These are phyloP conservation scores for Pantherophis alleghaniensis DNA, from an alignment of 2,797 vertebrate genomes.

Conservation along the genomic window DNA sequence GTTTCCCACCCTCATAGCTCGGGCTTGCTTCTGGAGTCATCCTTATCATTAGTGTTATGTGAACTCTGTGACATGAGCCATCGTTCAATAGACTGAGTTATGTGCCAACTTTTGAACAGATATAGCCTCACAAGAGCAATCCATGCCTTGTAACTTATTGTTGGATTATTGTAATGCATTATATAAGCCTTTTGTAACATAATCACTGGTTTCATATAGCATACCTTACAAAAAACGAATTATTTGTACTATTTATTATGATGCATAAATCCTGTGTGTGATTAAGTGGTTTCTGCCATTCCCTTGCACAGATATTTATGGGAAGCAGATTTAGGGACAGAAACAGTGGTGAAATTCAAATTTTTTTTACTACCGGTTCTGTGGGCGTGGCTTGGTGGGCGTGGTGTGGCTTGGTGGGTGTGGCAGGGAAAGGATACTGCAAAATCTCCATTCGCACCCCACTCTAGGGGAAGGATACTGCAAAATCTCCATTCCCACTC, in stretches of 20 bases:
- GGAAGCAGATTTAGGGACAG: neutral
- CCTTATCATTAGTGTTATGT: neutral
- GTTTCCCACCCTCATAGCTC: rapidly evolving
- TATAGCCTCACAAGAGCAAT: neutral
- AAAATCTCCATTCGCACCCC: too few species aligned
- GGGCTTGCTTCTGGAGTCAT: neutral
- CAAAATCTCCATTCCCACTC: too few species aligned
- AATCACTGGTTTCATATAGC: neutral
- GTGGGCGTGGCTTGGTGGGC: too few species aligned
- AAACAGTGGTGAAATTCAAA: neutral
- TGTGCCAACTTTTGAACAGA: neutral
- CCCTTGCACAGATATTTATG: neutral
- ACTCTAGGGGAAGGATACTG: too few species aligned
- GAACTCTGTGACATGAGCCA: neutral
- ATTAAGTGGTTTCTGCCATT: neutral
- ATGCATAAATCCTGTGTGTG: neutral
- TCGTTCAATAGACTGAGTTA: neutral
- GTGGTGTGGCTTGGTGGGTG: too few species aligned
- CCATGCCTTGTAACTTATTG: neutral
- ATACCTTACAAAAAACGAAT: neutral
- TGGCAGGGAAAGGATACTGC: too few species aligned
- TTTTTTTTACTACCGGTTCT: too few species aligned
- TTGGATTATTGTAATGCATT: neutral
- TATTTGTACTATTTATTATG: neutral
- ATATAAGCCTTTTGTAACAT: neutral